Conservation (phyloP, 2,888 invertebrate species). For the Achlya flavicornis region DNA sequence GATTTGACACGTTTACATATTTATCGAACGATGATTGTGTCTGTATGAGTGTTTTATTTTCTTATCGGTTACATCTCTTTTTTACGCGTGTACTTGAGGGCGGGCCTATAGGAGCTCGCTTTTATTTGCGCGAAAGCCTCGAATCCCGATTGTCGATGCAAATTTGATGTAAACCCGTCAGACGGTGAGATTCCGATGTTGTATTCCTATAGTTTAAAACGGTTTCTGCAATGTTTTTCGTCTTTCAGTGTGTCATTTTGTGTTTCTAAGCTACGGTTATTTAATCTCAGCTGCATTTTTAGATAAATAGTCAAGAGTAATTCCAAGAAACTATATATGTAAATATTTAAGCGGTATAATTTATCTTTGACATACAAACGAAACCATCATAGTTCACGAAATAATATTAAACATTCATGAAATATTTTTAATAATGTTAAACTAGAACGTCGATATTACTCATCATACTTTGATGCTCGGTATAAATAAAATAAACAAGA, state of each 20-base stretch:
- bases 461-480: neutral
- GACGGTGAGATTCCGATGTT: neutral
- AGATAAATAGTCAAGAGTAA: neutral
- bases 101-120: conserved; percentile 5
- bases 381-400: neutral
- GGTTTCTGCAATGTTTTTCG: conserved; percentile 12
- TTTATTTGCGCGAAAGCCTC: conserved; percentile 9
- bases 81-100: conserved; percentile 4
- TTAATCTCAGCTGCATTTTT: neutral
- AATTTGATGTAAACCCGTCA: conserved; percentile 23
- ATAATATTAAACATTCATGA: neutral
- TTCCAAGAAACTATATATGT: neutral
- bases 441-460: neutral
- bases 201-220: neutral
- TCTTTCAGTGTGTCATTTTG: conserved; percentile 12
- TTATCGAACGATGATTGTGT: conserved; percentile 74
- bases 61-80: conserved; percentile 26
- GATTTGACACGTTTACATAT: conserved; percentile 79
- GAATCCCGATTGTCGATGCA: conserved; percentile 22
- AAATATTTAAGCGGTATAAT: neutral
- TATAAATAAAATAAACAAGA: neutral
- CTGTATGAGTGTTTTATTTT: conserved; percentile 49
- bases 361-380: neutral
- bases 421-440: conserved; percentile 3
- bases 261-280: neutral